Evolutionary conservation across 2,113 vertebrate genomes (phyloP), one percentile per base, ranked within the genome.

Genomic region (Myodes glareolus): DNA sequence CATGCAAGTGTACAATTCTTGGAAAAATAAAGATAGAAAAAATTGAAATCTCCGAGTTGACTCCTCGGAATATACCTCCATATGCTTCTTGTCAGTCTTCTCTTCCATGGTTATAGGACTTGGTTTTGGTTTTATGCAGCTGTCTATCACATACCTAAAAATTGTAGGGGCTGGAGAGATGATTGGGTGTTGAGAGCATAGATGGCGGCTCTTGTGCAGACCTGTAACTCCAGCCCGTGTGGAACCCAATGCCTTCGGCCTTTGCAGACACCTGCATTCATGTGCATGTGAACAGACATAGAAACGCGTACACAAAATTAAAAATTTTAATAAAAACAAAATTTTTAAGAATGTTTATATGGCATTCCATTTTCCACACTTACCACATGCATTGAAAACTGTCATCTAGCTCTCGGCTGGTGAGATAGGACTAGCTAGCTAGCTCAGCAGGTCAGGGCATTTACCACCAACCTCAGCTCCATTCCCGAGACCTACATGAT

Each of bases 21-120:
- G 68, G 58, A 29, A 91, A 96, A 95, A 92, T 10, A 67, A 27
- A 93, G 75, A 92, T 6, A 39, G 63, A 72, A 92, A 65, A 94
- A 67, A 47, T 10, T n/a, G 52, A 88, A 92, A 92, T 88, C 70
- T 73, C 12, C 42, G 3, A 58, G 65, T 82, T 58, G 7, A 47
- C 23, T 76, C 33, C 72, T 84, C 42, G 33, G 76, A 45, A 47
- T 23, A 42, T 0, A 61, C 93, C 61, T 92, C 85, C 45, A n/a
- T 77, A 25, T 58, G 19, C 50, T 42, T 92, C 47, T 13, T 80
- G 9, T 31, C 21, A 0, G n/a, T 45, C 55, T 72, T 47, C 29
- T 68, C 21, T 63, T 23, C 39, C 0, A 33, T 45, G 12, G 27
- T 82, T 75, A 75, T 7, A 76, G 23, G 36, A 45, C 75, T 92